Evolutionary conservation across 1,140 invertebrate species (phyloP), one percentile per base, ranked within the genome.

Genomic region (Vollenhovia emeryi): DNA sequence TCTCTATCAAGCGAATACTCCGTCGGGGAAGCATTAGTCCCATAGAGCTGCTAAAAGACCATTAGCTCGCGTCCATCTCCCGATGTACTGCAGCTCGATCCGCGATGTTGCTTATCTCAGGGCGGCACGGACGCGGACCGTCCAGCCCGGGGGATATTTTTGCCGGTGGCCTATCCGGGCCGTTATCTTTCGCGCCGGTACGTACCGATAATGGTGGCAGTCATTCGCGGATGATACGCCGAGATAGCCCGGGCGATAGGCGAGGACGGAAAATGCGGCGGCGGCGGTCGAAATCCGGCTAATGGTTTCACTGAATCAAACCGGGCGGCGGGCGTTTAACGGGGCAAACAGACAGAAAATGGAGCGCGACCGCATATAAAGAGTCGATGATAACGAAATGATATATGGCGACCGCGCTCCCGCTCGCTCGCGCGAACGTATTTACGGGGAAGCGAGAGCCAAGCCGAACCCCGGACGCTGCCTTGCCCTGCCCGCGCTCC

Each of bases 301-400:
- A 94, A 94, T 94, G 93, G 92, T 93, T 91, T 91, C 91, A 94
- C 89, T 94, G 93, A 94, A 94, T 94, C 93, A 94, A 93, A 92
- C 88, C 87, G 87, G 88, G 83, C 79, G 59, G 64, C 74, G 45
- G 88, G 84, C 93, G 92, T 94, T 95, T 95, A 95, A 94, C 94
- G 93, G 91, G 93, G 93, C 93, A 95, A 95, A 95, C 94, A 94
- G 94, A 95, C 93, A 95, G 94, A 95, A 95, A 95, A 95, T 95
- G 94, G 94, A 95, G 94, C 94, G 93, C 94, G 93, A 94, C 94
- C 94, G 94, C 94, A 94, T 95, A 95, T 95, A 95, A 95, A 95
- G 94, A 95, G 94, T 95, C 94, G 94, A 95, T 95, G 94, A 95
- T 95, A 95, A 95, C 94, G 93, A 93, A 94, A 95, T 95, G 94